Evolutionary conservation across 2,113 vertebrate genomes (phyloP), one percentile per base, ranked within the genome.

Genomic region (Anarhynchus alexandrinus): DNA sequence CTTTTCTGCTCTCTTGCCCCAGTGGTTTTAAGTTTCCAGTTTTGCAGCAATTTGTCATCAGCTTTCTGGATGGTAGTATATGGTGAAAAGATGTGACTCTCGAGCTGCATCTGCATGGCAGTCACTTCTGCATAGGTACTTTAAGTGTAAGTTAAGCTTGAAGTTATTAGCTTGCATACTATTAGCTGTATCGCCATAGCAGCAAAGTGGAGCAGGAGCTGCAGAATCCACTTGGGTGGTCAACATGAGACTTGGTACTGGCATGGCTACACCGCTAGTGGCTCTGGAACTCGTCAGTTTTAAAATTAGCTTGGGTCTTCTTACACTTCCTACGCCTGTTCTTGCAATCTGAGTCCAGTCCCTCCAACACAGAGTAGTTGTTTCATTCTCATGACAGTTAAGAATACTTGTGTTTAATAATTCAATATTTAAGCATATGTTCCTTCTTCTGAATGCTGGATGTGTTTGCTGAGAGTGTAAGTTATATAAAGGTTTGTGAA

Each of bases 231-330:
- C 40, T 82, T 59, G 47, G 29, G 26, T 77, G 58, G 57, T 52
- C 90, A 62, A 11, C 3, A 3, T 57, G 49, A 80, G 76, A 21
- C 71, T 80, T 40, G 43, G 43, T 70, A 12, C 66, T 61, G 58
- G 47, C 36, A 22, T 11, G 43, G 52, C 51, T 45, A 6, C 12
- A 10, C 34, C 0, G 1, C 10, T 14, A 8, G 22, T 2, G 0
- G 45, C 78, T 79, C 90, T 6, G 5, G 66, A 86, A 52, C 43
- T 5, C 27, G 23, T 17, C 45, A 29, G 47, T 59, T 88, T 92
- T 94, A 92, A 95, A 88, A 82, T 88, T 69, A 88, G 66, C 36
- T 55, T 52, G 54, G 34, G 5, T 69, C 49, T 92, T 92, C 79
- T 87, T 84, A 23, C 45, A 19, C 64, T 94, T 94, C 87, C 74